Evolutionary conservation across 2,888 invertebrate species (phyloP).

Genomic region (Pseudoips prasinana): DNA sequence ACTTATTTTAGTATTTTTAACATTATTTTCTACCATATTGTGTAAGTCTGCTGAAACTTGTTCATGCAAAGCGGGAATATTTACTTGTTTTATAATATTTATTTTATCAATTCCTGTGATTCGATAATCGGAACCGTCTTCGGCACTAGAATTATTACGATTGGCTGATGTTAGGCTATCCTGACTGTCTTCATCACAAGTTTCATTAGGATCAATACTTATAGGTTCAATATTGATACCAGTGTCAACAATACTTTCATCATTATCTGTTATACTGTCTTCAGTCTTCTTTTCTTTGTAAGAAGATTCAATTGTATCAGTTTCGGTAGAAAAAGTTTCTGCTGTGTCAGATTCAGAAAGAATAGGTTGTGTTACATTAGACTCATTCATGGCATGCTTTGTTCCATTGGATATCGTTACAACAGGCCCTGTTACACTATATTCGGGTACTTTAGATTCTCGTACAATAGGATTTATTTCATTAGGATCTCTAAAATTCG

Average conservation of each 20-base stretch:
- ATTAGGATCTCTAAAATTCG: no score
- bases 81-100: no score
- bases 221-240: constrained; percentile 2
- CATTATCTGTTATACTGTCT: neutral
- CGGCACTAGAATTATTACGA: no score
- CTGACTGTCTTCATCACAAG: constrained; percentile 1
- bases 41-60: neutral
- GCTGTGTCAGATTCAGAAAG: constrained; percentile 10
- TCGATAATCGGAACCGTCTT: no score
- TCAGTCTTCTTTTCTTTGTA: constrained; percentile 1
- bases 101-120: no score
- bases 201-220: constrained; percentile 7
- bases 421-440: no score
- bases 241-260: neutral
- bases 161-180: no score
- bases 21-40: neutral
- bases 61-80: no score
- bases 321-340: constrained; percentile 4
- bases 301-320: constrained; percentile 4
- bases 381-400: no score
- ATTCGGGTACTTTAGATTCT: no score
- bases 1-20: neutral
- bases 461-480: no score
- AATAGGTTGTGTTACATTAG: neutral
- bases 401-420: no score